These are phyloP conservation scores for Acomys russatus DNA, from an alignment of 2,797 vertebrate genomes.

Conservation along the genomic window DNA sequence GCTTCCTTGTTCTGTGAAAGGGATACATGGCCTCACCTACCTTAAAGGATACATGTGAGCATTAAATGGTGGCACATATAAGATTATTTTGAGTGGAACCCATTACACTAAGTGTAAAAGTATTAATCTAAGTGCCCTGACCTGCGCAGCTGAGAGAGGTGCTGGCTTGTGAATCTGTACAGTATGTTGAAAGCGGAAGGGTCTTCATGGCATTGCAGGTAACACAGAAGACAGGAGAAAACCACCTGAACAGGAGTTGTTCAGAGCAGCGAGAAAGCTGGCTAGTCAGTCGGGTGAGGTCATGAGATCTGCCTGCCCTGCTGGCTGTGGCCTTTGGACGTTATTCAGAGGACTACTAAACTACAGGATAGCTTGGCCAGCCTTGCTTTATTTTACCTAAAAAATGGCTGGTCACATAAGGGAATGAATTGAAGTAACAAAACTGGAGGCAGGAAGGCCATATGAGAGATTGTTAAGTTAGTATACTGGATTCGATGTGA, in stretches of 20 bases:
- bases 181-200: background rate
- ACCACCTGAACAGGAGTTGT: background rate
- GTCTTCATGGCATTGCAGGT: background rate
- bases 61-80: background rate
- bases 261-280: background rate
- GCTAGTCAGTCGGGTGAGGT: fast-evolving
- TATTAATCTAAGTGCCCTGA: background rate
- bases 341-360: slow-evolving; percentile 13
- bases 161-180: background rate
- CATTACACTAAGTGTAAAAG: too few species aligned
- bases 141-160: background rate
- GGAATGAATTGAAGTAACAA: background rate
- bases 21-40: background rate
- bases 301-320: background rate
- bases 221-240: background rate
- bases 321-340: background rate
- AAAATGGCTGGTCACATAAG: background rate
- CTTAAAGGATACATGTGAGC: background rate
- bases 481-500: background rate
- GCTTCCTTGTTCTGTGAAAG: slow-evolving; percentile 15
- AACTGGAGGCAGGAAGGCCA: background rate
- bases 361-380: background rate
- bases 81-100: slow-evolving; percentile 4
- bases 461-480: slow-evolving; percentile 22
- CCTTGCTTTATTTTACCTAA: background rate